Evolutionary conservation across 1,140 invertebrate species (phyloP).

Genomic region (Drosophila ananassae): DNA sequence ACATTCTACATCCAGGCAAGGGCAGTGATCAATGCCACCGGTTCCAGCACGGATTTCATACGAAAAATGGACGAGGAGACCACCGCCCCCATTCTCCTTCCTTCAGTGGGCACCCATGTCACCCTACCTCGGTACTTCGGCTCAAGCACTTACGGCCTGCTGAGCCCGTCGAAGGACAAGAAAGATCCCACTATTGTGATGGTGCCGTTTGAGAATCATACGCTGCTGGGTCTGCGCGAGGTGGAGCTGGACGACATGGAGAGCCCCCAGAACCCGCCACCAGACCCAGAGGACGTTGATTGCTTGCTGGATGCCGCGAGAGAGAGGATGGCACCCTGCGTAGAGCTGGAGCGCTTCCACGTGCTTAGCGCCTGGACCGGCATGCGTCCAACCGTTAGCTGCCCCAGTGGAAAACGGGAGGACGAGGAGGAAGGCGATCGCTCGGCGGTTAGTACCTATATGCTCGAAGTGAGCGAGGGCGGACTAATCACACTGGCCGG

Average conservation of each 20-base stretch:
- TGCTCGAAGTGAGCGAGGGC: slow-evolving; percentile 52
- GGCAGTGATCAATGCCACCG: slow-evolving; percentile 61
- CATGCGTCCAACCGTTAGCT: slow-evolving; percentile 31
- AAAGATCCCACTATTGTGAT: slow-evolving; percentile 32
- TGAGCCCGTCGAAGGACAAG: slow-evolving; percentile 22
- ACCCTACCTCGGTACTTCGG: slow-evolving; percentile 58
- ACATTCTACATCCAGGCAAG: slow-evolving; percentile 34
- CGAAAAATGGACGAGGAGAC: slow-evolving; percentile 48
- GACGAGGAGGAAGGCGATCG: neutral
- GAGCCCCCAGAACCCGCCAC: neutral
- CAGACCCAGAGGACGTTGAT: slow-evolving; percentile 18
- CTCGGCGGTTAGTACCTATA: slow-evolving; percentile 10
- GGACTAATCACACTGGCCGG: slow-evolving; percentile 59
- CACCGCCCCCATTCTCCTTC: slow-evolving; percentile 25
- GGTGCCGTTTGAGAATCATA: slow-evolving; percentile 54
- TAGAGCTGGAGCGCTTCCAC: slow-evolving; percentile 30
- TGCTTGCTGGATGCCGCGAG: slow-evolving; percentile 32
- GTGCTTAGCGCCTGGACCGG: slow-evolving; percentile 65
- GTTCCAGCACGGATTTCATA: slow-evolving; percentile 42
- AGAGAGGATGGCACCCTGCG: slow-evolving; percentile 17
- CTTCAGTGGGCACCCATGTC: slow-evolving; percentile 40
- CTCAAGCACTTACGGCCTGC: slow-evolving; percentile 46
- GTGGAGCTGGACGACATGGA: neutral
- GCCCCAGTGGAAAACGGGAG: slow-evolving; percentile 9
- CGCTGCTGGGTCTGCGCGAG: slow-evolving; percentile 40